Evolutionary conservation across 2,888 invertebrate species (phyloP).

Genomic region (Lapara coniferarum): DNA sequence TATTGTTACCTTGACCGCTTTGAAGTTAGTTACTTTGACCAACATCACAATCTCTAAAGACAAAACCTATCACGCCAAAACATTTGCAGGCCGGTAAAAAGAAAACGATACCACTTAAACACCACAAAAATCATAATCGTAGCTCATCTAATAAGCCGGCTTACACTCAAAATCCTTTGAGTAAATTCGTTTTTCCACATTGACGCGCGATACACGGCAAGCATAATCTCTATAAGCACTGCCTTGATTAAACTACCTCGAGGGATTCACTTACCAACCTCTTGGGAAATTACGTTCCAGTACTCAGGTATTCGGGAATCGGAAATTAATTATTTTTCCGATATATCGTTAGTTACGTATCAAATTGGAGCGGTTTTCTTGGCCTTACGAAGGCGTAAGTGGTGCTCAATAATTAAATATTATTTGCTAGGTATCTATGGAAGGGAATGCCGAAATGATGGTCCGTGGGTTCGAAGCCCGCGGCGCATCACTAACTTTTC

Average conservation of each 20-base stretch:
- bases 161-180: neutral
- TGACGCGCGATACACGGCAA: conserved; percentile 29
- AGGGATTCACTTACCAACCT: conserved; percentile 40
- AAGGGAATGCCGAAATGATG: too few species aligned
- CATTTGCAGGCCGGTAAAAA: too few species aligned
- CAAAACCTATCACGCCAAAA: too few species aligned
- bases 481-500: too few species aligned
- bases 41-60: too few species aligned
- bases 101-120: too few species aligned
- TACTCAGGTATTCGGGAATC: conserved; percentile 9
- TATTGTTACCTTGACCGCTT: too few species aligned
- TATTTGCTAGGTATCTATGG: neutral
- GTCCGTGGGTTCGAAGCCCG: too few species aligned
- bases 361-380: neutral
- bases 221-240: conserved; percentile 46
- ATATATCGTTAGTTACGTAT: neutral
- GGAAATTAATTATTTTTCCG: conserved; percentile 8
- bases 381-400: neutral
- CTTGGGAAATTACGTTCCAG: conserved; percentile 48
- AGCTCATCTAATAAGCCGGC: too few species aligned
- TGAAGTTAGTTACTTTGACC: too few species aligned
- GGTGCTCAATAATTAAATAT: neutral
- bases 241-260: conserved; percentile 49
- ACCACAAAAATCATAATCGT: too few species aligned
- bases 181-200: neutral